A percentile compares a stretch with the other conserved stretches of the same genome.
Conservation (phyloP, 2,797 vertebrate genomes). For the Falco berigora region DNA sequence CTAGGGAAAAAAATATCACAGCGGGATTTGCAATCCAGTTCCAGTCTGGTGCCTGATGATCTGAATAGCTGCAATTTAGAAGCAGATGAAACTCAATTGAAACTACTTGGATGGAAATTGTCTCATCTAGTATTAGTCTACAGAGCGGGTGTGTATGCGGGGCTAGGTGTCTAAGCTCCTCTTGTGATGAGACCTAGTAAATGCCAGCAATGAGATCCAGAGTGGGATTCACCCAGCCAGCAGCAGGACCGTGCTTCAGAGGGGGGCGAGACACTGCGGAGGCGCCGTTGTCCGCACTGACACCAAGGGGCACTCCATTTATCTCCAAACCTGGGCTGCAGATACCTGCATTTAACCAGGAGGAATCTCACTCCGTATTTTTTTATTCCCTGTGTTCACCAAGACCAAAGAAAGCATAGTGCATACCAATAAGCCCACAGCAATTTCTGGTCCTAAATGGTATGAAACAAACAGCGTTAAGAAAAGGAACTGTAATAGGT, state of each 20-base stretch:
- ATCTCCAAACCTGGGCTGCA: neutral
- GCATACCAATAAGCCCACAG: neutral
- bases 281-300: accelerated
- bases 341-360: neutral
- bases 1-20: neutral
- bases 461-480: neutral
- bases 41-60: neutral
- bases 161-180: neutral
- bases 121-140: neutral
- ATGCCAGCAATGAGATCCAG: neutral
- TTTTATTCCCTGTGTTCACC: neutral
- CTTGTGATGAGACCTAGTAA: neutral
- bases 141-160: neutral
- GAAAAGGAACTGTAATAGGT: neutral
- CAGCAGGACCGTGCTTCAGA: neutral
- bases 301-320: accelerated
- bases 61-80: neutral
- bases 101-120: neutral
- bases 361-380: neutral
- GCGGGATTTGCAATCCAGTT: neutral
- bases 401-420: neutral
- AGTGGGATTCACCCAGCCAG: neutral
- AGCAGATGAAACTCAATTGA: neutral
- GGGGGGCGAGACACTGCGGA: neutral
- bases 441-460: neutral